Evolutionary conservation across 2,113 vertebrate species (phyloP).

Genomic region (Nestor notabilis): DNA sequence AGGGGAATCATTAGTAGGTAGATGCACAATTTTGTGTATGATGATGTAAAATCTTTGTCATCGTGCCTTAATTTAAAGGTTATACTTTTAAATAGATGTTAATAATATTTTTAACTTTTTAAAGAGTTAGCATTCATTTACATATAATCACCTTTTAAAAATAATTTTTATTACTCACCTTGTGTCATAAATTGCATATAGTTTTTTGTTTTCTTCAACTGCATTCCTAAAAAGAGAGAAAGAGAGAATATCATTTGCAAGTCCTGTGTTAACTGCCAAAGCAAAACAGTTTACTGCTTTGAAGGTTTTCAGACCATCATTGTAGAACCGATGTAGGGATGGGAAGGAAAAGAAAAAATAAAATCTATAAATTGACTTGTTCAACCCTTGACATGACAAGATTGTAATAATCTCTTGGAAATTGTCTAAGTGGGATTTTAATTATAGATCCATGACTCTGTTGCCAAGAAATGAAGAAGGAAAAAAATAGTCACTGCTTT

Average conservation of each 20-base stretch:
- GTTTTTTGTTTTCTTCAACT: slow-evolving; percentile 89
- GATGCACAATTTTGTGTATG: background rate
- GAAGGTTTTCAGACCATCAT: background rate
- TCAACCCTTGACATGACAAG: slow-evolving; percentile 21
- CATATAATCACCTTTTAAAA: background rate
- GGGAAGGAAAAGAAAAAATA: background rate
- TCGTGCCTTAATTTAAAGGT: background rate
- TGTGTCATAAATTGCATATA: slow-evolving; percentile 92
- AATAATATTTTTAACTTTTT: background rate
- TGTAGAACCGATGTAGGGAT: background rate
- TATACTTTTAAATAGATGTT: background rate
- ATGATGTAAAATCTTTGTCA: background rate
- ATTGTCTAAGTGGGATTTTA: slow-evolving; percentile 45
- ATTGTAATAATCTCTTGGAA: slow-evolving; percentile 29
- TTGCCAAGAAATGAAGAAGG: slow-evolving; percentile 42
- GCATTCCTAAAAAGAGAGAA: slow-evolving; percentile 87
- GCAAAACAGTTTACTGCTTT: background rate
- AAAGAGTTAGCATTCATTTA: background rate
- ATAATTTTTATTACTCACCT: slow-evolving; percentile 78
- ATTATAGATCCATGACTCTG: slow-evolving; percentile 25
- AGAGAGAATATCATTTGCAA: slow-evolving; percentile 27
- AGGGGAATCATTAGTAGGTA: background rate
- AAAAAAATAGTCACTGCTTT: slow-evolving; percentile 23
- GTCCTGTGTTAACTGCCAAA: background rate
- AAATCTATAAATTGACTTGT: slow-evolving; percentile 11